phyloP scores from a whole-genome alignment of 2,888 invertebrate species.

The Steinernema hermaphroditum region DNA sequence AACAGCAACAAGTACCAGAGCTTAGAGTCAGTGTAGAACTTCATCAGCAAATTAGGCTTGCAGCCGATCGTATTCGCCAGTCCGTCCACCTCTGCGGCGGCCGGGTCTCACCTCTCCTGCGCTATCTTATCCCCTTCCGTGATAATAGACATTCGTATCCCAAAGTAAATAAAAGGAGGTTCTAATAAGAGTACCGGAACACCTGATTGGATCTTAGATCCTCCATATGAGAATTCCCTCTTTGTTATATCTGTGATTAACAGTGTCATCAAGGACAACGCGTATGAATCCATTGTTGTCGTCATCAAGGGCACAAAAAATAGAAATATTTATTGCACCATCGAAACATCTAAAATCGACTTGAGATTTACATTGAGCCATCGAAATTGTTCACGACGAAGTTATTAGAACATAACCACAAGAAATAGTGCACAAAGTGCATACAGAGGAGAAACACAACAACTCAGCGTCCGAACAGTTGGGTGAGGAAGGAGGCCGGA shows the following conservation, averaged over 20 bases:
- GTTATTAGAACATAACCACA: slow-evolving; percentile 19
- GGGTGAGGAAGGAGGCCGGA: slow-evolving; percentile 40
- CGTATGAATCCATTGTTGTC: too few relatives aligned
- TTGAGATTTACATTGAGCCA: slow-evolving; percentile 21
- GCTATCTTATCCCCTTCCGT: too few relatives aligned
- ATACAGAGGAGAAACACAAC: background rate
- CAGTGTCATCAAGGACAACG: too few relatives aligned
- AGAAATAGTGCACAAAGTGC: background rate
- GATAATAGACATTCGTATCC: too few relatives aligned
- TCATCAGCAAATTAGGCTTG: slow-evolving; percentile 66
- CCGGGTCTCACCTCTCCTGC: too few relatives aligned
- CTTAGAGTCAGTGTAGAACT: slow-evolving; percentile 50
- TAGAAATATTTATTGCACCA: slow-evolving; percentile 26
- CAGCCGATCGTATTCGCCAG: slow-evolving; percentile 68
- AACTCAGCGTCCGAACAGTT: slow-evolving; percentile 37
- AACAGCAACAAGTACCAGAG: slow-evolving; percentile 34
- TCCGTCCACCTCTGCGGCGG: too few relatives aligned
- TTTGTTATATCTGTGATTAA: too few relatives aligned
- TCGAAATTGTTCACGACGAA: background rate
- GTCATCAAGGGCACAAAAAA: too few relatives aligned
- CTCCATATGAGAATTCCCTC: too few relatives aligned
- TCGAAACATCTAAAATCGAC: background rate
- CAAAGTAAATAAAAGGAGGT: too few relatives aligned
- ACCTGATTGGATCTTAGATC: too few relatives aligned
- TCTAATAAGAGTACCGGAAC: too few relatives aligned